Conservation (phyloP, 2,113 vertebrate genomes). For the Antechinus flavipes region DNA sequence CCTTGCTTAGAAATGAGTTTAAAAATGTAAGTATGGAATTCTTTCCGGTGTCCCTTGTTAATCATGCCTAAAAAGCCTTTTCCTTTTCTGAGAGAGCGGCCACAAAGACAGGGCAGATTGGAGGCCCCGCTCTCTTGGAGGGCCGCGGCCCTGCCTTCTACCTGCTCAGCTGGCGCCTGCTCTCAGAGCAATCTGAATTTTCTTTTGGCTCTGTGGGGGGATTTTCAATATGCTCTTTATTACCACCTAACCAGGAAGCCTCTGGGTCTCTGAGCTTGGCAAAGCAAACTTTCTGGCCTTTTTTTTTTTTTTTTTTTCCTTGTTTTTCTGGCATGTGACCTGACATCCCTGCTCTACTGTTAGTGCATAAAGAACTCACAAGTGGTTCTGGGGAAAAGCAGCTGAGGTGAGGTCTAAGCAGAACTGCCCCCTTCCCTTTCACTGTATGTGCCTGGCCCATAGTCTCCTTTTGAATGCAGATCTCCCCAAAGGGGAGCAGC, state of each 20-base stretch:
- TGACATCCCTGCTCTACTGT: conserved; percentile 18
- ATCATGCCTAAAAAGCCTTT: conserved; percentile 7
- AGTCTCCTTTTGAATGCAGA: background rate
- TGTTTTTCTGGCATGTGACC: background rate
- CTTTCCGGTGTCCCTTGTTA: background rate
- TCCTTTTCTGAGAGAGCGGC: conserved; percentile 28
- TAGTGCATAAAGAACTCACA: conserved; percentile 4
- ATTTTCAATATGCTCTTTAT: conserved; percentile 74
- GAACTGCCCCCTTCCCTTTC: background rate
- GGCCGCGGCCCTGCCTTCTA: background rate
- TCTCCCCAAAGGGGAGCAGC: background rate
- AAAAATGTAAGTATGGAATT: conserved; percentile 1
- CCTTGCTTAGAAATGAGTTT: conserved; percentile 19
- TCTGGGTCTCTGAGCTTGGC: conserved; percentile 22
- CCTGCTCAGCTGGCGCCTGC: conserved; percentile 42
- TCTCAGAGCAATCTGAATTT: conserved; percentile 49
- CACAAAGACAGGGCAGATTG: background rate
- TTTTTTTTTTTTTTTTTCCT: background rate
- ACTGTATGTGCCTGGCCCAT: too few relatives aligned
- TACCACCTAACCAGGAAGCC: conserved; percentile 38
- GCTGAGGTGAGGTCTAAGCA: background rate
- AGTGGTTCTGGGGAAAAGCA: background rate
- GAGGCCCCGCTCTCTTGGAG: background rate
- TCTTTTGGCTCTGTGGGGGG: conserved; percentile 39
- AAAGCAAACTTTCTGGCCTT: conserved; percentile 20